Conservation (phyloP, 1,140 invertebrate genomes). For the Cotesia chilonis region DNA sequence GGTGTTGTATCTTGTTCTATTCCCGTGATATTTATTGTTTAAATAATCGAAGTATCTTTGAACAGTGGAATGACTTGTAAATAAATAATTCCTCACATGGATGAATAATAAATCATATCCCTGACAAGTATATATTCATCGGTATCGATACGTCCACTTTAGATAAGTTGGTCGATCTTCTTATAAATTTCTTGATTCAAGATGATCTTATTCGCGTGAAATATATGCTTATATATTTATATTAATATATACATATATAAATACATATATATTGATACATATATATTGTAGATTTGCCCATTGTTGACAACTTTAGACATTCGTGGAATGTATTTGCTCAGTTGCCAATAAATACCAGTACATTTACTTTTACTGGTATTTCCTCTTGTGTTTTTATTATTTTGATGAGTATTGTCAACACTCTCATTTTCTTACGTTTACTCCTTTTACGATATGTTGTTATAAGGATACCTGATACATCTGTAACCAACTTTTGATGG, state of each 20-base stretch:
- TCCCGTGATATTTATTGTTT: neutral
- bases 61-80: constrained; percentile 16
- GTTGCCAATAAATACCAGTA: constrained; percentile 16
- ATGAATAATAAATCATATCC: constrained; percentile 30
- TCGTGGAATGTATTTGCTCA: neutral
- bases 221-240: neutral
- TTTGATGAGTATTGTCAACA: neutral
- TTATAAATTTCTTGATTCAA: constrained; percentile 12
- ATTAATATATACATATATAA: neutral
- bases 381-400: neutral
- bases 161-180: constrained; percentile 26
- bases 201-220: constrained; percentile 18
- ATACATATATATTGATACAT: no score
- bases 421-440: neutral
- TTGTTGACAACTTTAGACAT: constrained; percentile 1
- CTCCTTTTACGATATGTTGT: constrained; percentile 41
- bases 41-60: neutral
- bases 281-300: constrained; percentile 8
- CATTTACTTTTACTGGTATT: constrained; percentile 5
- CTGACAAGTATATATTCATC: constrained; percentile 33
- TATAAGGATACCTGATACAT: constrained; percentile 54
- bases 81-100: constrained; percentile 27
- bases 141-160: constrained; percentile 35
- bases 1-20: neutral
- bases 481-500: constrained; percentile 38